Evolutionary conservation across 2,113 vertebrate genomes (phyloP).

Genomic region (Zosterops pallidus): DNA sequence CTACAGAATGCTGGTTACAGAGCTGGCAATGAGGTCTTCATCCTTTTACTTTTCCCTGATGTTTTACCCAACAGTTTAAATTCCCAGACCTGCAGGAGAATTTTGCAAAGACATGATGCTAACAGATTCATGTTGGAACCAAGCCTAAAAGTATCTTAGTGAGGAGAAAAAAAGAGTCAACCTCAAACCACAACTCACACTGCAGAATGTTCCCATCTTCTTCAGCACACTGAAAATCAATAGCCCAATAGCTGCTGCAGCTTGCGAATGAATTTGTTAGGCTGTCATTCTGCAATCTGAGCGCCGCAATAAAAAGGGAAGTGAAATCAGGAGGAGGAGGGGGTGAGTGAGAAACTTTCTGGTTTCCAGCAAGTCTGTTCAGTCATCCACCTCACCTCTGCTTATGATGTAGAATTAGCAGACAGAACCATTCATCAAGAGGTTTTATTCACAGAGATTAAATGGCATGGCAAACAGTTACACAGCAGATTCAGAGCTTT

Average conservation of each 20-base stretch:
- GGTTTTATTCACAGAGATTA: background rate
- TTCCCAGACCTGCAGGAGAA: background rate
- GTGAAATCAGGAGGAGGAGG: background rate
- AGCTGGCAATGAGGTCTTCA: background rate
- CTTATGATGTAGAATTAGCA: background rate
- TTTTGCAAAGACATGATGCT: background rate
- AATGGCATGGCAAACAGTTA: background rate
- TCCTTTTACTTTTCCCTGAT: background rate
- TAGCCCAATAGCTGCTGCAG: constrained; percentile 51
- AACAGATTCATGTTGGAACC: background rate
- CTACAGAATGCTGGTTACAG: background rate
- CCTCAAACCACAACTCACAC: constrained; percentile 32
- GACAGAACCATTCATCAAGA: background rate
- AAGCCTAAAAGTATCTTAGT: constrained; percentile 11
- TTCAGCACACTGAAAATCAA: constrained; percentile 63
- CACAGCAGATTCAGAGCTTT: background rate
- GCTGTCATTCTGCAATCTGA: constrained; percentile 44
- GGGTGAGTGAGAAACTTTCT: background rate
- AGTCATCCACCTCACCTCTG: background rate
- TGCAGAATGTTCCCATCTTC: constrained; percentile 53
- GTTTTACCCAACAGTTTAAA: background rate
- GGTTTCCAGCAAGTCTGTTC: constrained; percentile 11
- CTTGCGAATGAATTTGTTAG: constrained; percentile 43
- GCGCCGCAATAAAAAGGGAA: constrained; percentile 23
- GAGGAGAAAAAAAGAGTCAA: background rate